phyloP scores from a whole-genome alignment of 2,888 invertebrate genomes.

The Dorcus parallelipipedus region DNA sequence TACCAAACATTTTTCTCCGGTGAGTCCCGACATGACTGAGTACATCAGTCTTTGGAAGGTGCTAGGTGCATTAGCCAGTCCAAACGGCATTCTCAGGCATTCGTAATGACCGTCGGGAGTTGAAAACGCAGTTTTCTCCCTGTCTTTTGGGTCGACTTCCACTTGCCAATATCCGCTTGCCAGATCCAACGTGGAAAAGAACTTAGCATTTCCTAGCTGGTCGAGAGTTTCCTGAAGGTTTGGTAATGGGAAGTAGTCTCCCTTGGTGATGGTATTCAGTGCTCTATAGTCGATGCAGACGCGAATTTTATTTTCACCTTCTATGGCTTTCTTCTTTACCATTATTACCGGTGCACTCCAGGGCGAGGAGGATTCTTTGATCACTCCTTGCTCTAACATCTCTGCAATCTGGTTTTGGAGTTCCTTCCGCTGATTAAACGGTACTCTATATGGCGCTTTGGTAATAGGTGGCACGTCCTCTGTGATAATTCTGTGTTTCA shows the following conservation, averaged over 20 bases:
- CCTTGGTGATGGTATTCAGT: too few relatives aligned
- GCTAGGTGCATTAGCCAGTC: too few relatives aligned
- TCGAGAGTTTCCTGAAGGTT: too few relatives aligned
- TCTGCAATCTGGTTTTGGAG: slow-evolving; percentile 20
- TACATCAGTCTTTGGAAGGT: too few relatives aligned
- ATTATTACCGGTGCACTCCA: slow-evolving; percentile 27
- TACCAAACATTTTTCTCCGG: neutral
- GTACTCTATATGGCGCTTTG: slow-evolving; percentile 20
- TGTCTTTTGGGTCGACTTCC: slow-evolving; percentile 17
- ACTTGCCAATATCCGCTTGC: slow-evolving; percentile 33
- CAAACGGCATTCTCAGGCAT: too few relatives aligned
- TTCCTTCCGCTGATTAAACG: slow-evolving; percentile 5
- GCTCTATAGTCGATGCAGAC: too few relatives aligned
- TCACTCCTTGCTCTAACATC: slow-evolving; percentile 23
- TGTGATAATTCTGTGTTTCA: slow-evolving; percentile 10
- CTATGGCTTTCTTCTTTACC: slow-evolving; percentile 22
- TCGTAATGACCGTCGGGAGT: too few relatives aligned
- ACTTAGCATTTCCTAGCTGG: slow-evolving; percentile 3
- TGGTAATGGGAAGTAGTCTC: too few relatives aligned
- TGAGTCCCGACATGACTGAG: too few relatives aligned
- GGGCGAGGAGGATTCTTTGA: slow-evolving; percentile 21
- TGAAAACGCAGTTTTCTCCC: slow-evolving; percentile 9
- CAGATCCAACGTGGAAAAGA: slow-evolving; percentile 32
- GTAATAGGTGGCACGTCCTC: slow-evolving; percentile 12
- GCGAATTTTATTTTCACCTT: slow-evolving; percentile 18